Evolutionary conservation across 2,113 vertebrate species (phyloP).

Genomic region (Neomonachus schauinslandi): DNA sequence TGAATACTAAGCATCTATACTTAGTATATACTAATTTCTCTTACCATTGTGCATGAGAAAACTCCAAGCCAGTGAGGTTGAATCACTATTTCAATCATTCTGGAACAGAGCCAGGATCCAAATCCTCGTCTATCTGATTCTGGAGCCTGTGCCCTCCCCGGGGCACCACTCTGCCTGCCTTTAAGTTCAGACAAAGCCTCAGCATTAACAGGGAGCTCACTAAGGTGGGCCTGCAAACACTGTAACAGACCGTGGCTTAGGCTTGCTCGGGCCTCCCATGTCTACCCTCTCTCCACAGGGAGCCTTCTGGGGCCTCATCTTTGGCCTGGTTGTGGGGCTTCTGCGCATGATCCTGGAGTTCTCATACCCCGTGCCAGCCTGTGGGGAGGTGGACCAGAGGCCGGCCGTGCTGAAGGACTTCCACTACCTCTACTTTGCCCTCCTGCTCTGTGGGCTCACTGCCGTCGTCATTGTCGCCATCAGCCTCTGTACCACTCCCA

Average conservation of each 20-base stretch:
- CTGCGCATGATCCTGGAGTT: constrained; percentile 94
- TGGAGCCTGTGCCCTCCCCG: background rate
- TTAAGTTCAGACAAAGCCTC: background rate
- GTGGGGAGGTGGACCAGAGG: constrained; percentile 91
- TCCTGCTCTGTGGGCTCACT: constrained; percentile 91
- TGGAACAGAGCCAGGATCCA: background rate
- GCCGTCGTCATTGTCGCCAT: constrained; percentile 84
- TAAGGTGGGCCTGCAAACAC: background rate
- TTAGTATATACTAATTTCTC: background rate
- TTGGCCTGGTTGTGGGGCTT: constrained; percentile 89
- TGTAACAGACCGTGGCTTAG: no score
- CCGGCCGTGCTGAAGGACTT: constrained; percentile 91
- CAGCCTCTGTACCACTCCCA: constrained; percentile 91
- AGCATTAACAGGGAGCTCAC: background rate
- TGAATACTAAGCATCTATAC: background rate
- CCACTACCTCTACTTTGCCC: constrained; percentile 97
- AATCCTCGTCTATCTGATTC: background rate
- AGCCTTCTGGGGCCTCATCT: constrained; percentile 97
- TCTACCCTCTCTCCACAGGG: constrained; percentile 86
- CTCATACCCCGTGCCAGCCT: constrained; percentile 86
- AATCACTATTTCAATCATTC: background rate
- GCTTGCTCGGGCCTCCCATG: background rate
- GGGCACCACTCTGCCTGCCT: background rate
- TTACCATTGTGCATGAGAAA: background rate
- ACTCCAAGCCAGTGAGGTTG: background rate